Evolutionary conservation across 2,113 vertebrate genomes (phyloP), one percentile per base, ranked within the genome.

Genomic region (Oreochromis aureus): DNA sequence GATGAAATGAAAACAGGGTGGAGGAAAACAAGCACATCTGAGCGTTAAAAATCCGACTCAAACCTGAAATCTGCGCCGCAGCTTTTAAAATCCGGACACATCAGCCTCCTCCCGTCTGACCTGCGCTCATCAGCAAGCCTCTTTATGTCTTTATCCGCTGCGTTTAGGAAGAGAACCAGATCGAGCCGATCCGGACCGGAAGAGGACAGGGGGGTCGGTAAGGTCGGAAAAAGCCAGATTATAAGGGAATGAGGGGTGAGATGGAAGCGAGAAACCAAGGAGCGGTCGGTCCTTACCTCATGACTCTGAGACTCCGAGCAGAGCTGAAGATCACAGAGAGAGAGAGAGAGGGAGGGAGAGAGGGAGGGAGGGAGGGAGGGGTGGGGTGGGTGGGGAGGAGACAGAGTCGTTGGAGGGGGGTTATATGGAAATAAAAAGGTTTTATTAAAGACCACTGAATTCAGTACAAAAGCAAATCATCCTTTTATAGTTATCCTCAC

Each of bases 251-350:
- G 6, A 69, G 34, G 16, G 15, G 3, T 0, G 34, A 86, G 2
- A 66, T 51, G 13, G 32, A 83, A 12, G n/a, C 4, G 56, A 24
- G 7, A 44, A 86, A 24, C 87, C 24, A 22, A 81, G 54, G 66
- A 89, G 83, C 36, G 73, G 30, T 59, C 34, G 22, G 24, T 71
- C 2, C 92, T 92, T 92, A 93, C 88, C 92, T 92, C 93, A 91
- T 94, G 86, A 91, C 90, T 92, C 87, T 44, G 76, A 87, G 58
- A 90, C 89, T 92, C 87, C 48, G 76, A 87, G 58, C 78, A 11
- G 87, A 82, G 87, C 89, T 82, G 89, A 80, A 84, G 80, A 90
- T 66, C 71, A 91, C 73, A 87, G 87, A 93, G 24, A 8, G 82
- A 41, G 24, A 39, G 61, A 85, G 84, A 7, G 66, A 27, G 48